phyloP scores from a whole-genome alignment of 2,888 invertebrate genomes.

The Myathropa florea region DNA sequence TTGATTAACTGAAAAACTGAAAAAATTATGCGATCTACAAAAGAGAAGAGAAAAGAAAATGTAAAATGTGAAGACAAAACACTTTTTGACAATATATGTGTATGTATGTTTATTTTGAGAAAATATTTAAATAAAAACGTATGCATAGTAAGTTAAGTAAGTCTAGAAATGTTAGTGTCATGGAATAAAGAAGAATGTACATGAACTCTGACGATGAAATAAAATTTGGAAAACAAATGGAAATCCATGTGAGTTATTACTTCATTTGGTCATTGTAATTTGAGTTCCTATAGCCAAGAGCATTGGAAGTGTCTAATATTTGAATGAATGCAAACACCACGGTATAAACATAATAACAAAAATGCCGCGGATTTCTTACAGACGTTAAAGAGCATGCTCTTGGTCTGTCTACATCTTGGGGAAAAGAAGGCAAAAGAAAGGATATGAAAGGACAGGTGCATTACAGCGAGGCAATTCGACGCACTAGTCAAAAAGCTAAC shows the following conservation, averaged over 20 bases:
- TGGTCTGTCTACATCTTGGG: too few species aligned
- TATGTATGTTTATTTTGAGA: slow-evolving; percentile 35
- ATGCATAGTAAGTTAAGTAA: slow-evolving; percentile 41
- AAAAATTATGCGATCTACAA: slow-evolving; percentile 19
- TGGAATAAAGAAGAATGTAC: slow-evolving; percentile 30
- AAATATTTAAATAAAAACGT: slow-evolving; percentile 15
- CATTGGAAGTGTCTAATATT: too few species aligned
- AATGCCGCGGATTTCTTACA: too few species aligned
- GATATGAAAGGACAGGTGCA: too few species aligned
- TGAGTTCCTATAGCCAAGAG: too few species aligned
- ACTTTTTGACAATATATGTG: slow-evolving; percentile 52
- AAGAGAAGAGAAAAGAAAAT: not conserved
- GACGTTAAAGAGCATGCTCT: too few species aligned
- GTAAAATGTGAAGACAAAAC: slow-evolving; percentile 32
- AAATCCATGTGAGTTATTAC: not conserved
- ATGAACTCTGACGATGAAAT: slow-evolving; percentile 32
- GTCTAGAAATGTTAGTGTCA: slow-evolving; percentile 23
- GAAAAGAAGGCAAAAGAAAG: too few species aligned
- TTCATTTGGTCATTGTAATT: too few species aligned
- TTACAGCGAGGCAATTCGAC: too few species aligned
- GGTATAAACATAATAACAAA: too few species aligned
- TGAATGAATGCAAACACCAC: too few species aligned
- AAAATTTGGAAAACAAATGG: not conserved
- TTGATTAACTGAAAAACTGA: slow-evolving; percentile 6
- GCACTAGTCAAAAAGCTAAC: too few species aligned